Conservation (phyloP, 2,113 vertebrate species). For the Orthonyx spaldingii region DNA sequence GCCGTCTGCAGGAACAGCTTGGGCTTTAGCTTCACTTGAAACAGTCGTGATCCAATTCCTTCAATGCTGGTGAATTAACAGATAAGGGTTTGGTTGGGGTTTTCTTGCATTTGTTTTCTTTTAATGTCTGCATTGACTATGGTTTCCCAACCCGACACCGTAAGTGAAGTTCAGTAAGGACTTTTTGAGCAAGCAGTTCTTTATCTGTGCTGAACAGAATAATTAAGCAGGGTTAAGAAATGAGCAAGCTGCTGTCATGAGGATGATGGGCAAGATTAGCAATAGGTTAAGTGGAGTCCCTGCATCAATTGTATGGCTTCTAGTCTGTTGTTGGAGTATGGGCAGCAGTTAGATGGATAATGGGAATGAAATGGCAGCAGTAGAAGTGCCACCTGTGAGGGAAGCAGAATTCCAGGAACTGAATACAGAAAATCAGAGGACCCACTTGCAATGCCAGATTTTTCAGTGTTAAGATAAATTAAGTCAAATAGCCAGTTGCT, state of each 20-base stretch:
- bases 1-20: neutral
- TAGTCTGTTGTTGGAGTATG: neutral
- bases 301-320: neutral
- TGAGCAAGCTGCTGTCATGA: neutral
- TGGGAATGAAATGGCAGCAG: neutral
- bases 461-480: neutral
- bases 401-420: neutral
- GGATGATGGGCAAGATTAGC: neutral
- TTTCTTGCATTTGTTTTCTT: neutral
- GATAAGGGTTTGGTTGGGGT: neutral
- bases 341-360: neutral
- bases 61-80: neutral
- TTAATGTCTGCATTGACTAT: neutral
- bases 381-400: neutral
- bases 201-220: neutral
- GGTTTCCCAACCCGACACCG: neutral
- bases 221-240: neutral
- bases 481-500: neutral
- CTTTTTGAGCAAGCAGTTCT: neutral
- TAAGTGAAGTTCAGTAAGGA: neutral
- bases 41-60: neutral
- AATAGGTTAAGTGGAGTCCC: neutral
- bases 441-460: rapidly evolving
- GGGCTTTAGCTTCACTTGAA: neutral
- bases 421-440: neutral